phyloP scores from a whole-genome alignment of 2,797 vertebrate genomes.

The Taeniopygia guttata region DNA sequence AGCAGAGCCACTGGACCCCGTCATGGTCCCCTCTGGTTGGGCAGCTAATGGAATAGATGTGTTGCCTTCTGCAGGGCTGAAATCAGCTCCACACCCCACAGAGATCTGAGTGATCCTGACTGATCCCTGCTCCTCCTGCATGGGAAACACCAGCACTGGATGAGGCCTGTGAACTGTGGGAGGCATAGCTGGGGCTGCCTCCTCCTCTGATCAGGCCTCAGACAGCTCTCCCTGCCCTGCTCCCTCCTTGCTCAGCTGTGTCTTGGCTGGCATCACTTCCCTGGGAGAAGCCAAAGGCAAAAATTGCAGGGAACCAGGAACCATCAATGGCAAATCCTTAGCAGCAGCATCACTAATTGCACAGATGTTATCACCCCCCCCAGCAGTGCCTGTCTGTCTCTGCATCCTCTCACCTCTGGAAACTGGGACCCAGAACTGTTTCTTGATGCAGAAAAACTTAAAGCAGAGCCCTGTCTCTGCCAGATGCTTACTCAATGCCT shows the following conservation, averaged over 20 bases:
- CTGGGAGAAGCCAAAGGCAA: not conserved
- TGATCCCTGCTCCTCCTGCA: not conserved
- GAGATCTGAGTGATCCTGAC: not conserved
- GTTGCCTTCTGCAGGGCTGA: not conserved
- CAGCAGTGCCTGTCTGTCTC: not conserved
- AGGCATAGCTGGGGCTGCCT: not conserved
- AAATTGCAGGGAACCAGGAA: not conserved
- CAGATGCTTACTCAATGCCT: not conserved
- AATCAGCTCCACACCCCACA: not conserved
- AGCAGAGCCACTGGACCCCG: accelerated
- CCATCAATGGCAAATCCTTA: not conserved
- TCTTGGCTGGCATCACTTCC: not conserved
- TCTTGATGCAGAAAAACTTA: not conserved
- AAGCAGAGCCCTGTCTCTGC: not conserved
- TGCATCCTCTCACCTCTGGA: not conserved
- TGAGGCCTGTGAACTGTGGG: not conserved
- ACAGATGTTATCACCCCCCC: not conserved
- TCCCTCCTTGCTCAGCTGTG: not conserved
- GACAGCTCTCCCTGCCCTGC: not conserved
- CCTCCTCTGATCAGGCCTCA: not conserved
- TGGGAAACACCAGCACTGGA: not conserved
- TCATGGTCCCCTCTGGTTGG: accelerated
- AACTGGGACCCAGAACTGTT: not conserved
- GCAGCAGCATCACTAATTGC: not conserved
- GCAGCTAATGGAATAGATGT: not conserved